Evolutionary conservation across 2,113 vertebrate genomes (phyloP), one percentile per base, ranked within the genome.

Genomic region (Panthera uncia): DNA sequence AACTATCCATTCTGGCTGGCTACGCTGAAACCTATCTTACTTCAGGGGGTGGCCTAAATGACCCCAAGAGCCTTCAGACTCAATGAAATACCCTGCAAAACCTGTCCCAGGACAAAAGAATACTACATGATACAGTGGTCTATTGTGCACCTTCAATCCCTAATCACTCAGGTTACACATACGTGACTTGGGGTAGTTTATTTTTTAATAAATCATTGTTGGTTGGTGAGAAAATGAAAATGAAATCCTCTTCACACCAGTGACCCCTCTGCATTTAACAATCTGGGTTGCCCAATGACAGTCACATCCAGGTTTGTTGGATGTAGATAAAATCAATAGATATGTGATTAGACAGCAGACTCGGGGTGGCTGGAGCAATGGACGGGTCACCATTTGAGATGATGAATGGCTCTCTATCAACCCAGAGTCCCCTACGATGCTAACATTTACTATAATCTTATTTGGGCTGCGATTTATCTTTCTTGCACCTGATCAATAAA

Each of bases 401-500:
- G 99, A 99, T 98, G 98, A 99, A 99, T 99, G 86, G 97, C 80
- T 97, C 98, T 98, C 98, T 97, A 98, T 99, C 98, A 98, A 93
- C 96, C 98, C 23, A 14, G 79, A 52, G 98, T 95, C 98, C 97
- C 93, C 95, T 91, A 97, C 2, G 79, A 98, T 80, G 97, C 98
- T 98, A 98, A 98, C 98, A 98, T 96, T 96, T 97, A 98, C 98
- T 97, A 97, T 99, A 98, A 98, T 99, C 98, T 98, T 97, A 99
- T 99, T 98, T 98, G 97, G 97, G 98, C 97, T 95, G 98, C 81
- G 94, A 99, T 99, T 99, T 99, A 98, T 99, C 99, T 99, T 99
- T 98, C 99, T 99, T 98, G 98, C 73, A 97, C 97, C 97, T 94
- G 98, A 98, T 99, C 99, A 99, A 99, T 99, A 99, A 99, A 99